Evolutionary conservation across 2,797 vertebrate genomes (phyloP), one percentile per base, ranked within the genome.

Genomic region (Selene dorsalis): DNA sequence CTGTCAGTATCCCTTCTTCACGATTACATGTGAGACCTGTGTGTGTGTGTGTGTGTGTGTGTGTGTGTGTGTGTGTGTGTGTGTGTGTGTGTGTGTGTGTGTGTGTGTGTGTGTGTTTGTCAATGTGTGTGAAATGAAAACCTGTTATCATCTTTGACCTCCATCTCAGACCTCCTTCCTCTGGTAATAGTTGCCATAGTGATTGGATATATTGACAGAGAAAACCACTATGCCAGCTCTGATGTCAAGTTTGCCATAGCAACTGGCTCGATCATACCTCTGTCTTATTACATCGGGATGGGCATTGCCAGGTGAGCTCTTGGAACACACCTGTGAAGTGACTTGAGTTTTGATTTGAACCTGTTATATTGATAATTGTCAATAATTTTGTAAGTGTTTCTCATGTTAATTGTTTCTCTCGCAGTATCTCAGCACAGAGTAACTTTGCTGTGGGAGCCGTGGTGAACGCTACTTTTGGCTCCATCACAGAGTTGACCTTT

Each of bases 211-310:
- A 85, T 91, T 26, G 96, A 97, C 90, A 92, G 77, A 60, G 90
- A 89, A 68, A 97, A 97, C 88, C 59, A 45, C 14, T 95, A 93
- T 7, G 93, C 91, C 11, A 93, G 94, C 77, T 96, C 96, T 0
- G 60, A 94, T 0, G 59, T 95, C 4, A 97, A 97, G 91, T 98
- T 98, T 58, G 91, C 93, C 3, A 63, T 95, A 53, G 96, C 96
- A 3, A 62, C 97, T 53, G 56, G 95, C 75, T 97, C 96, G 78
- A 96, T 97, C 82, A 96, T 97, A 86, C 97, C 96, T 0, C 86
- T 97, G 18, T 97, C 97, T 2, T 96, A 97, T 87, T 97, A 97
- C 82, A 97, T 97, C 0, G 97, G 96, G 16, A 97, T 97, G 96
- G 96, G 96, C 62, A 97, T 97, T 0, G 96, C 97, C 80, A 98